Base-by-base conservation (phyloP, 53 echinoderm and acorn worm genomes). In the Holothuria scabra region DNA sequence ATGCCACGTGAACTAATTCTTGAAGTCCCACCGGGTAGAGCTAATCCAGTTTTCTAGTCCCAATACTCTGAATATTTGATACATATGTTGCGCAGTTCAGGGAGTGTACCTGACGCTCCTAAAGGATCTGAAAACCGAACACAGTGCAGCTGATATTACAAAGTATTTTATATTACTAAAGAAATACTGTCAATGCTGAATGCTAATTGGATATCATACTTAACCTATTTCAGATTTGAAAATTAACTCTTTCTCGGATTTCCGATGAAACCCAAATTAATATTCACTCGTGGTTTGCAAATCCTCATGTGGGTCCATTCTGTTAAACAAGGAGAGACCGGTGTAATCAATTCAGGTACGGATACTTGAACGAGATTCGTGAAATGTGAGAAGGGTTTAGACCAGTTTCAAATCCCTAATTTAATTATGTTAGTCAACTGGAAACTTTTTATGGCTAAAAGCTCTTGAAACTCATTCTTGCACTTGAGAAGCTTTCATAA, bases 201-300 rank as follows among this genome's bases (percentile, higher is more conserved):
- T 44, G 24, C 72, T 72, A 72, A 72, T 72, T 72, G 72, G 72
- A 72, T 72, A 72, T 72, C 72, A 72, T 72, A 72, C 72, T 72
- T 72, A 72, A 72, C 72, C 72, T 72, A 72, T 72, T 72, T 72
- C 28, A 52, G 72, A 24, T 44, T 72, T 72, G 44, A 48, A 49
- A 72, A 72, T 72, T 72, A 72, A 72, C 72, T 72, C 48, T 72
- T 44, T 72, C 72, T 72, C 72, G 48, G 12, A 72, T 72, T 22
- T 14, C 72, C 14, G 48, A 72, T 44, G 21, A n/a, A 48, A 44
- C 24, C 72, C 22, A 72, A 72, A 72, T 72, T 72, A 72, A 72
- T 72, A 72, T 72, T 72, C 72, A 72, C 72, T 72, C 22, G 72
- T 72, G 72, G 72, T 72, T 72, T 72, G 72, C 14, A 72, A 72